These are phyloP conservation scores for Agonopterix heracliana DNA, from an alignment of 2,888 invertebrate species.

Conservation along the genomic window DNA sequence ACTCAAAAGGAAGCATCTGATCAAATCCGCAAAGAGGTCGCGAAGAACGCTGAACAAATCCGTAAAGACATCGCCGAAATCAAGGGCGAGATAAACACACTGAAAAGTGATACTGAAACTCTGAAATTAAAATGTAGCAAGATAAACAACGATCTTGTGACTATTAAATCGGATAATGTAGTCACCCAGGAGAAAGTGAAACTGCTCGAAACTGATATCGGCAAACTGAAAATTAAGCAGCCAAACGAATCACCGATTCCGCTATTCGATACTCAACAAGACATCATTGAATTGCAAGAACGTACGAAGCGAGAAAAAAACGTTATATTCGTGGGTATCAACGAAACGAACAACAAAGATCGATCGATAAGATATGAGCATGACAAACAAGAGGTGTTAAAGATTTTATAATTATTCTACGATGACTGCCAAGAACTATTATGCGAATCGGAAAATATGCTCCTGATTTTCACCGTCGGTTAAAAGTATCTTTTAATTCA, in stretches of 20 bases:
- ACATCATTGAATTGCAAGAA: not conserved
- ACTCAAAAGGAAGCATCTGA: not conserved
- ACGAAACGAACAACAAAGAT: not conserved
- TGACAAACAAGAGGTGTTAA: not conserved
- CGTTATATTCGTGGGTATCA: not conserved
- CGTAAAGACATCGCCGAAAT: not conserved
- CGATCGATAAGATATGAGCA: not conserved
- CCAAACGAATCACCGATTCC: not conserved
- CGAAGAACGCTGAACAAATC: no score
- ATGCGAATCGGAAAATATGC: not conserved
- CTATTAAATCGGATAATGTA: not conserved
- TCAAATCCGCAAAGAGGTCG: not conserved
- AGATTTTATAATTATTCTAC: not conserved
- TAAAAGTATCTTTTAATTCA: not conserved
- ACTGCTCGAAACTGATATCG: not conserved
- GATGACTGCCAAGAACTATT: not conserved
- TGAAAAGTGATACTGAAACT: not conserved
- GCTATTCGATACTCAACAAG: not conserved
- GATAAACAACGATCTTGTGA: not conserved
- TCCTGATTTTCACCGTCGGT: not conserved
- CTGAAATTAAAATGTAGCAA: not conserved
- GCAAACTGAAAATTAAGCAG: not conserved
- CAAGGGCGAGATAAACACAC: not conserved
- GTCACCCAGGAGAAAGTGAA: not conserved
- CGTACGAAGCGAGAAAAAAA: not conserved